Evolutionary conservation across 1,140 invertebrate genomes (phyloP), one percentile per base, ranked within the genome.

Genomic region (Myzus persicae): DNA sequence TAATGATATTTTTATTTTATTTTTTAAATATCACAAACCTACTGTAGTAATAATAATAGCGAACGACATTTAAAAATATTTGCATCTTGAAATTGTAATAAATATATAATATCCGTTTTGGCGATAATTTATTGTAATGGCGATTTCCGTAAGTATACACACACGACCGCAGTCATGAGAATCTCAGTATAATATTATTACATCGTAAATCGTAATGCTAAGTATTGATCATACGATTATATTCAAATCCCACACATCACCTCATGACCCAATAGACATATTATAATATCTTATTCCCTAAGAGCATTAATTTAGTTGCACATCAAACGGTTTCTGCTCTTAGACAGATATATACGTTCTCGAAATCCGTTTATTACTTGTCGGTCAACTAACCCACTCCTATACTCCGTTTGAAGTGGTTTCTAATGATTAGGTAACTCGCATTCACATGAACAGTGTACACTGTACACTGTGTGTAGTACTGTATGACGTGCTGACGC

Each of bases 241-340:
- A 88, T 22, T 36, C 31, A 24, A 20, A 48, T 48, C n/a, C 42
- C 40, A 18, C 11, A 42, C 82, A 26, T 84, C 26, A 26, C 85
- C 85, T 46, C 26, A 14, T 42, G 85, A 46, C 18, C 42, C 31
- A 5, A 87, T 87, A n/a, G 11, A n/a, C 42, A 44, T 87, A 76
- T n/a, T 85, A 85, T 82, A 44, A 31, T 87, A 54, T 90, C 48
- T 3, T 90, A 90, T 90, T 90, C 88, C 24, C 22, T 38, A 40
- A 40, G 48, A 54, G 38, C 48, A 54, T 90, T 54, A 90, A 90
- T 90, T 38, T 90, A 90, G 46, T 40, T n/a, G n/a, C 24, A 54
- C 48, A 90, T 90, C 88, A 90, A 90, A 90, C 88, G 88, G n/a
- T 48, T 38, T 54, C 3, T 24, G 48, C 48, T 54, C 48, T 42